phyloP scores from a whole-genome alignment of 1,140 invertebrate genomes.

The Prorops nasuta region DNA sequence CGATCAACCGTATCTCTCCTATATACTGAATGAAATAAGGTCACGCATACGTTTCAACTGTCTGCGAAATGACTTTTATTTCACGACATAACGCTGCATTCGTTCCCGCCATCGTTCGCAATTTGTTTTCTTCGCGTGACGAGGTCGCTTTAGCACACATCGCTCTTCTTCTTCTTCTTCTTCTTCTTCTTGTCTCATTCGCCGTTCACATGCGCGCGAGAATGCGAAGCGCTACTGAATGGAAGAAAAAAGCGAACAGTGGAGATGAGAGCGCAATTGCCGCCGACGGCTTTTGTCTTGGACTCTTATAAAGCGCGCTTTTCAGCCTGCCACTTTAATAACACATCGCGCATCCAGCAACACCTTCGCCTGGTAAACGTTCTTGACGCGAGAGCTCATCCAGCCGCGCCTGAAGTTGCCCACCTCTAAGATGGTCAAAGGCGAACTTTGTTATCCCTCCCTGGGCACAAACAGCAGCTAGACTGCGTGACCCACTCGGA shows the following conservation, averaged over 20 bases:
- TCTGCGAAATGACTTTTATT: constrained; percentile 29
- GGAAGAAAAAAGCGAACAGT: too few relatives aligned
- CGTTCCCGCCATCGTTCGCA: not conserved
- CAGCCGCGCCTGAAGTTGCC: not conserved
- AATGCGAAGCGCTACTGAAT: too few relatives aligned
- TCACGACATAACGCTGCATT: constrained; percentile 14
- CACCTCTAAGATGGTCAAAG: constrained; percentile 22
- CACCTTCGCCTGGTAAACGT: constrained; percentile 14
- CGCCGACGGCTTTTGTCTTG: constrained; percentile 34
- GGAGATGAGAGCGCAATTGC: constrained; percentile 24
- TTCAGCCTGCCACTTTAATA: constrained; percentile 37
- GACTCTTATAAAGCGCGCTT: constrained; percentile 35
- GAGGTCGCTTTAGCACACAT: not conserved
- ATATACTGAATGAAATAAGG: constrained; percentile 20
- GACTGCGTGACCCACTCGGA: too few relatives aligned
- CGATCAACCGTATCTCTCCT: too few relatives aligned
- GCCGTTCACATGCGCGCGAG: constrained; percentile 6
- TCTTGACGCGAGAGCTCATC: constrained; percentile 4
- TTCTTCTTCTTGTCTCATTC: constrained; percentile 5
- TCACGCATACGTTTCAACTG: constrained; percentile 16
- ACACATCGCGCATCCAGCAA: constrained; percentile 22
- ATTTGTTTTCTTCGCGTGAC: constrained; percentile 3
- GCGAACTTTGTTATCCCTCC: constrained; percentile 7
- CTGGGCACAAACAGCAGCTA: too few relatives aligned
- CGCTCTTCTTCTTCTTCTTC: not conserved